Conservation (phyloP, 2,113 vertebrate genomes). For the Arizona elegans region DNA sequence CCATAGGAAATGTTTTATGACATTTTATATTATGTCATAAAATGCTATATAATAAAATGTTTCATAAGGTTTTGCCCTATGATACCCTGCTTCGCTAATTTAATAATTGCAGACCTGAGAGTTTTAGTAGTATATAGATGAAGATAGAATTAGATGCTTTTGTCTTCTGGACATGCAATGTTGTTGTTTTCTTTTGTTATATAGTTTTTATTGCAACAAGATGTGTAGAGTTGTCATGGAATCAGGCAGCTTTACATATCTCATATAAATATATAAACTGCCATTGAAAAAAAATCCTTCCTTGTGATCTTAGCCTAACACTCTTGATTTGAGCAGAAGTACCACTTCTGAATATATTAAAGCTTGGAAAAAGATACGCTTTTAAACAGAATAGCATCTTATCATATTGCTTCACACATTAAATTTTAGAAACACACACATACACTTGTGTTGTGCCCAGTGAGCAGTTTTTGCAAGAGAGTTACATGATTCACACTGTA, state of each 20-base stretch:
- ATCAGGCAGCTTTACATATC: not conserved
- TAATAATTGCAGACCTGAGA: not conserved
- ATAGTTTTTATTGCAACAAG: not conserved
- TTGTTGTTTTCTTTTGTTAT: not conserved
- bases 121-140: not conserved
- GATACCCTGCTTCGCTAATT: not conserved
- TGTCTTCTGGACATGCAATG: not conserved
- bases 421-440: not conserved
- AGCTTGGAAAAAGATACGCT: not conserved
- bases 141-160: not conserved
- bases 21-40: not conserved
- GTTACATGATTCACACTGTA: not conserved
- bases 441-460: not conserved
- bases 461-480: not conserved
- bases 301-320: not conserved
- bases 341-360: not conserved
- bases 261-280: not conserved
- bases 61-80: not conserved
- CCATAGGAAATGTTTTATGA: not conserved
- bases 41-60: not conserved
- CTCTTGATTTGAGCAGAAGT: not conserved
- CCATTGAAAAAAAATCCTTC: not conserved
- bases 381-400: not conserved
- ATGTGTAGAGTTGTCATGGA: not conserved
- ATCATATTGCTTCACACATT: not conserved